Evolutionary conservation across 2,888 invertebrate species (phyloP).

Genomic region (Cheilosia grossa): DNA sequence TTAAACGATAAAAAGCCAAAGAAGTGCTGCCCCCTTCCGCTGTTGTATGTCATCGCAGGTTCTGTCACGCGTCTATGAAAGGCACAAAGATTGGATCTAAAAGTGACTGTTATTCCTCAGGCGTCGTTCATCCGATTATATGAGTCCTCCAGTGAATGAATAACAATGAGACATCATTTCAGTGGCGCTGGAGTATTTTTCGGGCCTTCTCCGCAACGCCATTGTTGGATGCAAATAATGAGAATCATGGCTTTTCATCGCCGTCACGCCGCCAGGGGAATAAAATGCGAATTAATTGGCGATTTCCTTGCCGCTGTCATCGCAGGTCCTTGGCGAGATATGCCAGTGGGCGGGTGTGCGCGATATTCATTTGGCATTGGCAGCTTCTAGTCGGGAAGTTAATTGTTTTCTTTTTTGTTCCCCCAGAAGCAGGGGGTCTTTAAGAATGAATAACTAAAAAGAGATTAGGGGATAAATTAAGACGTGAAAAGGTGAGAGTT

Average conservation of each 20-base stretch:
- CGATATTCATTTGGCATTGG: slow-evolving; percentile 56
- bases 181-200: slow-evolving; percentile 28
- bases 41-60: neutral
- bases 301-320: slow-evolving; percentile 66
- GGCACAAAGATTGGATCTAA: slow-evolving; percentile 60
- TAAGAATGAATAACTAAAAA: slow-evolving; percentile 30
- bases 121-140: slow-evolving; percentile 73
- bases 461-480: slow-evolving; percentile 49
- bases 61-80: slow-evolving; percentile 39
- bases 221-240: slow-evolving; percentile 69
- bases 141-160: slow-evolving; percentile 69
- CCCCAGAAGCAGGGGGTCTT: neutral
- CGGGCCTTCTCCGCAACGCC: slow-evolving; percentile 23
- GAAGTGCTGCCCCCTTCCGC: neutral
- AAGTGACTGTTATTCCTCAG: slow-evolving; percentile 69
- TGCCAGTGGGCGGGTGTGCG: slow-evolving; percentile 1
- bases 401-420: slow-evolving; percentile 64
- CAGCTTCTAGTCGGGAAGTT: slow-evolving; percentile 55
- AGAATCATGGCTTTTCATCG: slow-evolving; percentile 68
- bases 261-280: slow-evolving; percentile 39
- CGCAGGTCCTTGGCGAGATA: slow-evolving; percentile 16
- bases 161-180: slow-evolving; percentile 68
- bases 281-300: slow-evolving; percentile 74
- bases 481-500: slow-evolving; percentile 30
- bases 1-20: slow-evolving; percentile 46